A percentile compares a stretch with the other conserved stretches of the same genome.
These are phyloP conservation scores for Channa maculata DNA, from an alignment of 2,113 vertebrate genomes.

Conservation along the genomic window DNA sequence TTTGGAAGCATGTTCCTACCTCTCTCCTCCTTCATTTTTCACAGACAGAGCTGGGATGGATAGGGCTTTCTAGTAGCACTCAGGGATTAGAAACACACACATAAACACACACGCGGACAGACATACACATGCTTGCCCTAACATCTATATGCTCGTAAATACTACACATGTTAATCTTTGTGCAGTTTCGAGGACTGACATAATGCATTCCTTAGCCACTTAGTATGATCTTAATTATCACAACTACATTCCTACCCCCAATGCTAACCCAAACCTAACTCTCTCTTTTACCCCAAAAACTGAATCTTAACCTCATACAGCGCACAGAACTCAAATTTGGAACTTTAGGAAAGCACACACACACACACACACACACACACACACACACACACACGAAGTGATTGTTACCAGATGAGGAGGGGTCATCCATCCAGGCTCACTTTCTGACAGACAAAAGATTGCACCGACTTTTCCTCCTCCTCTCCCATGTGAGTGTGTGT, in stretches of 20 bases:
- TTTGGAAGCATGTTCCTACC: constrained; percentile 40
- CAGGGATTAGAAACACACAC: constrained; percentile 55
- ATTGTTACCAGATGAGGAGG: constrained; percentile 79
- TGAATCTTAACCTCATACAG: too few species aligned
- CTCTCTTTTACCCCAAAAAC: too few species aligned
- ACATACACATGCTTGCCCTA: constrained; percentile 26
- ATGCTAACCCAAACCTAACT: too few species aligned
- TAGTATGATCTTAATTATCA: too few species aligned
- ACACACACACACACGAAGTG: constrained; percentile 54
- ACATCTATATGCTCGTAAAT: constrained; percentile 33
- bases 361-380: constrained; percentile 6
- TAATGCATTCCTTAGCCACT: too few species aligned
- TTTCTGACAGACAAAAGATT: constrained; percentile 69
- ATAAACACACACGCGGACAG: constrained; percentile 35
- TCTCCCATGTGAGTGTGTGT: constrained; percentile 9
- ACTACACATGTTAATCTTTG: not conserved
- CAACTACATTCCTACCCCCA: too few species aligned
- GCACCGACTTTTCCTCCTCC: constrained; percentile 45
- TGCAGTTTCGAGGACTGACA: too few species aligned
- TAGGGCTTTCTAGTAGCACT: constrained; percentile 68
- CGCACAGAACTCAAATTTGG: too few species aligned
- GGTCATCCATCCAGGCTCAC: constrained; percentile 62
- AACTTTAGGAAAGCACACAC: not conserved
- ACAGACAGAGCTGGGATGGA: constrained; percentile 65
- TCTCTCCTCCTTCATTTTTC: constrained; percentile 66